Conservation (phyloP, 2,797 vertebrate genomes). For the Meriones psammophilus region DNA sequence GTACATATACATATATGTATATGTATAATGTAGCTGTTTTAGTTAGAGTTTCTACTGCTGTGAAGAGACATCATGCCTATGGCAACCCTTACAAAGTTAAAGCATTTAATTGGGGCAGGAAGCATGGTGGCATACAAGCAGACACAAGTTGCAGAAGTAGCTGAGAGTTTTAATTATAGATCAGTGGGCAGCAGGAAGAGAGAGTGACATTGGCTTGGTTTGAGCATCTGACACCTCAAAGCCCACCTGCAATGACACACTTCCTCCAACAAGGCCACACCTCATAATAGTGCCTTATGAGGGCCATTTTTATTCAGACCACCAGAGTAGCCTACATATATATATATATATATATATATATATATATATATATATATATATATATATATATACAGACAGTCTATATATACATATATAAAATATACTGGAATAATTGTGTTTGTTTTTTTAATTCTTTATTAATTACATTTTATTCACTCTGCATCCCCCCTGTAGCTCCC, state of each 20-base stretch:
- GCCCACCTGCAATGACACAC: neutral
- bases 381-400: neutral
- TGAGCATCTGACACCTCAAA: neutral
- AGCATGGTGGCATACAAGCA: neutral
- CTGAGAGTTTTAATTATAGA: neutral
- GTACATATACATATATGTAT: neutral
- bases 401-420: neutral
- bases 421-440: neutral
- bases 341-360: neutral
- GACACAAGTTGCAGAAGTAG: neutral
- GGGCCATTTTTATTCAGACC: neutral
- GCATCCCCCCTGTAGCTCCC: no score
- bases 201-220: neutral
- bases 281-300: neutral
- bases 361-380: neutral
- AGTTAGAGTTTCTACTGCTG: neutral
- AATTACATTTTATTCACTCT: no score
- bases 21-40: neutral
- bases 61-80: neutral
- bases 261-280: neutral
- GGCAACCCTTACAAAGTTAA: neutral
- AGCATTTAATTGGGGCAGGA: neutral
- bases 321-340: neutral
- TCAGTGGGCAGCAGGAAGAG: neutral
- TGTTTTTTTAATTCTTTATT: no score